Conservation (phyloP, 2,888 invertebrate genomes). For the Aelia acuminata region DNA sequence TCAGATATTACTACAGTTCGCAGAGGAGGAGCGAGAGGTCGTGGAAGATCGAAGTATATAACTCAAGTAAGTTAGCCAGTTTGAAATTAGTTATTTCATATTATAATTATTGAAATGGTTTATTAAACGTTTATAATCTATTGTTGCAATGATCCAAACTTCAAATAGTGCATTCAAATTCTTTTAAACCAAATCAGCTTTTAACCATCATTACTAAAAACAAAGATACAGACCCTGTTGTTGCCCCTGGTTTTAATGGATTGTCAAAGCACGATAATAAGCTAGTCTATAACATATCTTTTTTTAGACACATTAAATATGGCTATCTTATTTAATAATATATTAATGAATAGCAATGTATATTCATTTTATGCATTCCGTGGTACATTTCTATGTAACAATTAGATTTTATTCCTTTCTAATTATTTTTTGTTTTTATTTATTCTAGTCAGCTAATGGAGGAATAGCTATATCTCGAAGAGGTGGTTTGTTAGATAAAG, state of each 20-base stretch:
- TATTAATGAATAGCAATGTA: no score
- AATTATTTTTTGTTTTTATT: conserved; percentile 1
- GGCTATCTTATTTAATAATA: no score
- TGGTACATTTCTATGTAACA: no score
- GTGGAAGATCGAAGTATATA: conserved; percentile 42
- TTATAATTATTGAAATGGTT: not conserved
- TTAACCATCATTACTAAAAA: no score
- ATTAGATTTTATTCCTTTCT: not conserved
- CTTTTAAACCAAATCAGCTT: not conserved
- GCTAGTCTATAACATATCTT: no score
- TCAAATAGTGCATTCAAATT: not conserved
- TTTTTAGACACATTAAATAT: no score
- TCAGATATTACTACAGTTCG: conserved; percentile 51
- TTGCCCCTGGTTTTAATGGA: no score
- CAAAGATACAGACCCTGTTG: no score
- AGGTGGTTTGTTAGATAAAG: conserved; percentile 56
- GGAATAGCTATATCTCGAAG: conserved; percentile 41
- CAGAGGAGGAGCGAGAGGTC: conserved; percentile 45
- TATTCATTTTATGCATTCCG: no score
- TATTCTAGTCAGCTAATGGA: conserved; percentile 43
- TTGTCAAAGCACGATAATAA: no score
- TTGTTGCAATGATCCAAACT: not conserved
- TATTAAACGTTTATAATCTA: not conserved
- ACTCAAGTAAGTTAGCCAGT: conserved; percentile 3
- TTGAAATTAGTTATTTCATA: not conserved